These are phyloP conservation scores for Eurystomus glaucurus DNA, from an alignment of 2,797 vertebrate genomes.

Conservation along the genomic window DNA sequence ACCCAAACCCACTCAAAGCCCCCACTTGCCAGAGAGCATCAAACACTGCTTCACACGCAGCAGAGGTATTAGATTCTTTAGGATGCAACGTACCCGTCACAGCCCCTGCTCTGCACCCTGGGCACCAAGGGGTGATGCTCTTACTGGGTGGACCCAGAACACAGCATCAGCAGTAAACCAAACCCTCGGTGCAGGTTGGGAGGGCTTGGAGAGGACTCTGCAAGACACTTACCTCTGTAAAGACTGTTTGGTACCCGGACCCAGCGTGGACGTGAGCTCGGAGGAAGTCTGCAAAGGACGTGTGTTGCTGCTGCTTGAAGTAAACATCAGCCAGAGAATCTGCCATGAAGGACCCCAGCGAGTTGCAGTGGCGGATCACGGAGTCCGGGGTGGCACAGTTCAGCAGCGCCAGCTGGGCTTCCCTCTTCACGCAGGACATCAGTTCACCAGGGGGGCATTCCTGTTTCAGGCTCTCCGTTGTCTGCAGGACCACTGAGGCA, in stretches of 20 bases:
- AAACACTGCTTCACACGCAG: fast-evolving
- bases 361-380: conserved; percentile 87
- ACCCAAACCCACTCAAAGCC: not conserved
- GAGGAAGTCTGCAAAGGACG: conserved; percentile 90
- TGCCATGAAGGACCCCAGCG: conserved; percentile 75
- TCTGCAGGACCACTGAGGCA: conserved; percentile 93
- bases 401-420: conserved; percentile 87
- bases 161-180: not conserved
- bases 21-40: not conserved
- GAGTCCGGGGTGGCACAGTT: conserved; percentile 94
- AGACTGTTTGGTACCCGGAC: conserved; percentile 43
- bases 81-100: not conserved
- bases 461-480: conserved; percentile 77
- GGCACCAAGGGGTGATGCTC: not conserved
- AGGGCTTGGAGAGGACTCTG: fast-evolving
- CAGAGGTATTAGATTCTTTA: not conserved
- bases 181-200: fast-evolving
- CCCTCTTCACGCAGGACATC: conserved; percentile 64
- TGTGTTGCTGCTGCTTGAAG: conserved; percentile 88
- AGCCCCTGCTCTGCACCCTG: fast-evolving
- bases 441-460: conserved; percentile 21
- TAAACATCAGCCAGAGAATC: conserved; percentile 82
- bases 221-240: conserved; percentile 89
- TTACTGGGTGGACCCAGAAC: fast-evolving
- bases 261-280: conserved; percentile 68